Conservation (phyloP, 2,113 vertebrate genomes). For the Lampris megalopsis region DNA sequence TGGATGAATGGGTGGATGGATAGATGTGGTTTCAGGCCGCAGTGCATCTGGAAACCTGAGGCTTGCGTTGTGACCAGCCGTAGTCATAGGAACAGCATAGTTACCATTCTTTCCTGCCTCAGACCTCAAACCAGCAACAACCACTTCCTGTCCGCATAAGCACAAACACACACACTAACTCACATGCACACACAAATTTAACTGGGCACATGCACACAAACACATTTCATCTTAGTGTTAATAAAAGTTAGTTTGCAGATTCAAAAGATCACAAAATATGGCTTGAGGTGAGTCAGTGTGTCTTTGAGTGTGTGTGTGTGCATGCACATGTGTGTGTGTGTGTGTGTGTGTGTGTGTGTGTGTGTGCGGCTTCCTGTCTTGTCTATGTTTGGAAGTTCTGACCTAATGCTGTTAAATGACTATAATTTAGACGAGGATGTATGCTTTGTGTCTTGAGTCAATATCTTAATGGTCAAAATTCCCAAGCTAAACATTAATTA, state of each 20-base stretch:
- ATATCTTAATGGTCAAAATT: not conserved
- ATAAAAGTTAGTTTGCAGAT: not conserved
- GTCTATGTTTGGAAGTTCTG: slow-evolving; percentile 40
- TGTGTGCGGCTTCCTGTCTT: slow-evolving; percentile 26
- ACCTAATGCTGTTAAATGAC: slow-evolving; percentile 11
- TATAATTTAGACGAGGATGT: slow-evolving; percentile 7
- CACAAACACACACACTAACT: slow-evolving; percentile 21
- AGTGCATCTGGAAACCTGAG: slow-evolving; percentile 77
- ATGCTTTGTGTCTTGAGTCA: not conserved
- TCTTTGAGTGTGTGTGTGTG: not conserved
- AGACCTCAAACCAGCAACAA: slow-evolving; percentile 80
- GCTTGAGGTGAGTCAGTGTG: slow-evolving; percentile 21
- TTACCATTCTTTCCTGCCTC: slow-evolving; percentile 83
- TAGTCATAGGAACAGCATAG: slow-evolving; percentile 81
- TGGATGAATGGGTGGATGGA: slow-evolving; percentile 44
- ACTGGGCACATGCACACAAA: slow-evolving; percentile 15
- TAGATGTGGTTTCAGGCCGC: slow-evolving; percentile 73
- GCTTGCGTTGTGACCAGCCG: slow-evolving; percentile 73
- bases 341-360: not conserved
- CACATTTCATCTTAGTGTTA: not conserved
- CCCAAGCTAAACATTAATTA: no score
- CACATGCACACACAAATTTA: slow-evolving; percentile 31
- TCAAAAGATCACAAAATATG: not conserved
- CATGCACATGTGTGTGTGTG: not conserved
- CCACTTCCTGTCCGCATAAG: slow-evolving; percentile 77